These are phyloP conservation scores for Arrhopalites spinosus DNA, from an alignment of 2,888 invertebrate species.

Conservation along the genomic window DNA sequence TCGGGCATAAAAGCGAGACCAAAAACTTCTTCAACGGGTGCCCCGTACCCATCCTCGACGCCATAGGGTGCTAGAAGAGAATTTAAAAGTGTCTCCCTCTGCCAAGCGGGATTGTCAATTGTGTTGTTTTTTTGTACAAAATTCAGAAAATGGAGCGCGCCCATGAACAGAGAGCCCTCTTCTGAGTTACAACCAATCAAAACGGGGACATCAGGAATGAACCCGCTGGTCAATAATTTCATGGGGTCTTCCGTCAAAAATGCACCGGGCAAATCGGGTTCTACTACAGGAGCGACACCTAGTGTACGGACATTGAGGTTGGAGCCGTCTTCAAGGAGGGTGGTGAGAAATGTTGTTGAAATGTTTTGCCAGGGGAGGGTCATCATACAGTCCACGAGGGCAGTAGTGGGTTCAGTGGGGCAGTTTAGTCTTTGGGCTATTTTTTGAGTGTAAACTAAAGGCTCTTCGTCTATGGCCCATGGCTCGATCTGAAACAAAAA, in stretches of 20 bases:
- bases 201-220: conserved; percentile 21
- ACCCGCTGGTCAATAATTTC: background rate
- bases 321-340: background rate
- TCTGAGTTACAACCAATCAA: conserved; percentile 12
- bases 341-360: background rate
- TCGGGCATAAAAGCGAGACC: conserved; percentile 13
- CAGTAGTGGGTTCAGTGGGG: background rate
- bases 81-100: conserved; percentile 27
- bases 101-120: conserved; percentile 13
- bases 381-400: conserved; percentile 10
- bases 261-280: conserved; percentile 26
- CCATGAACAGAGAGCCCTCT: conserved; percentile 24
- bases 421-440: conserved; percentile 2
- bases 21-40: conserved; percentile 14
- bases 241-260: conserved; percentile 22
- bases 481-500: conserved; percentile 21
- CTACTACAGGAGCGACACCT: conserved; percentile 19
- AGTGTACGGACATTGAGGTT: background rate
- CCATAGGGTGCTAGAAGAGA: conserved; percentile 2
- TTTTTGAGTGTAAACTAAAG: conserved; percentile 20
- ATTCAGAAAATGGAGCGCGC: conserved; percentile 18
- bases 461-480: conserved; percentile 43
- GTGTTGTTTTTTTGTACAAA: background rate
- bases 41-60: background rate
- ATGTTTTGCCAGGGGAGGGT: background rate